phyloP scores from a whole-genome alignment of 1,140 invertebrate genomes.

The Neodiprion pinetum region DNA sequence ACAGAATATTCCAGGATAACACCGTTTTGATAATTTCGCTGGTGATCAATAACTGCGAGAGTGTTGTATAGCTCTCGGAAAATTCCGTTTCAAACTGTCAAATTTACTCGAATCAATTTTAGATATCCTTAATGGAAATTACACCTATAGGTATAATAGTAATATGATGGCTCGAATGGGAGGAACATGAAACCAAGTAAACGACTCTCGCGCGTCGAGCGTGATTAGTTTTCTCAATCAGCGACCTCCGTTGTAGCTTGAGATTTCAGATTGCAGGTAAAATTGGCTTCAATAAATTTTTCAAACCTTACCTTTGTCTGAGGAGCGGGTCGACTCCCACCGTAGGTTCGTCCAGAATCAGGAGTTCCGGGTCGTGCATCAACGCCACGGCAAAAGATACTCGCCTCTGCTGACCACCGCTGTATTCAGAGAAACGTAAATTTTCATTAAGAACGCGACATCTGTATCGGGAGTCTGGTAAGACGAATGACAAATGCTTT shows the following conservation, averaged over 20 bases:
- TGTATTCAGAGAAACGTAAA: conserved; percentile 52
- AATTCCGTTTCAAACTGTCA: not conserved
- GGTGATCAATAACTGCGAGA: not conserved
- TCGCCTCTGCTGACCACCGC: conserved; percentile 91
- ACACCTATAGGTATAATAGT: not conserved
- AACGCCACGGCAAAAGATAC: conserved; percentile 93
- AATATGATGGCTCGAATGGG: not conserved
- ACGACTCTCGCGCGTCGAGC: too few relatives aligned
- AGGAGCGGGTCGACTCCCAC: conserved; percentile 92
- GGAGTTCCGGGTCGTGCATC: conserved; percentile 90
- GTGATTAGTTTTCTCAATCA: too few relatives aligned
- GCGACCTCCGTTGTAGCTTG: not conserved
- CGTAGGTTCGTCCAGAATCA: conserved; percentile 95
- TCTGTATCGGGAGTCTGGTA: not conserved
- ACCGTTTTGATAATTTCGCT: not conserved
- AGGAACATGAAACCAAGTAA: too few relatives aligned
- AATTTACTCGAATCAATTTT: too few relatives aligned
- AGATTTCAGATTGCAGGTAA: not conserved
- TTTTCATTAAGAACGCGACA: not conserved
- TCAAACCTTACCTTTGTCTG: conserved; percentile 70
- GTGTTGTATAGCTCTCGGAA: not conserved
- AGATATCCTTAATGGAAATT: too few relatives aligned
- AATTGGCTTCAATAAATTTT: not conserved
- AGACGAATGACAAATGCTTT: not conserved
- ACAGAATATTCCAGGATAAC: not conserved